Evolutionary conservation across 2,888 invertebrate genomes (phyloP).

Genomic region (Dynastes grantii): DNA sequence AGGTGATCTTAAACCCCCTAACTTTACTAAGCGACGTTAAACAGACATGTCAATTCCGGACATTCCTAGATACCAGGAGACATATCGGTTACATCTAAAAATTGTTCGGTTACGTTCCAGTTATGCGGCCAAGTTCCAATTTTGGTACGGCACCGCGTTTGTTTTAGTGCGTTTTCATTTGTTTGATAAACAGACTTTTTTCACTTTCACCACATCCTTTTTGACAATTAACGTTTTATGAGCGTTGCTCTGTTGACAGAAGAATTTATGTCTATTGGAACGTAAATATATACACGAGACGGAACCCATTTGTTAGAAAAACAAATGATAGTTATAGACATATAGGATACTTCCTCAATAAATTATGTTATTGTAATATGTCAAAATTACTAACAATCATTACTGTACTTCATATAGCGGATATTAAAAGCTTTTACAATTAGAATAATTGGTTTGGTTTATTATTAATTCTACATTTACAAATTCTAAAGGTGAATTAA

Average conservation of each 20-base stretch:
- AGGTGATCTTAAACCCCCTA: background rate
- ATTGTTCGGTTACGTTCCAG: constrained; percentile 27
- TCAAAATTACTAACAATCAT: background rate
- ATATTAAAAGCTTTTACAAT: background rate
- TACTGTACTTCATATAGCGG: background rate
- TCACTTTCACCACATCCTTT: constrained; percentile 30
- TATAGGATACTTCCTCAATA: constrained; percentile 6
- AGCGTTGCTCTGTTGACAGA: constrained; percentile 8
- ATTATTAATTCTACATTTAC: no score
- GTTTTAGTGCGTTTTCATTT: constrained; percentile 27
- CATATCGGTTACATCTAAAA: constrained; percentile 44
- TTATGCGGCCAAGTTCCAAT: constrained; percentile 19
- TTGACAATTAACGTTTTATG: constrained; percentile 12
- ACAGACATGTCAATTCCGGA: constrained; percentile 48
- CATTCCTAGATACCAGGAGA: constrained; percentile 49
- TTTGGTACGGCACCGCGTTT: constrained; percentile 1
- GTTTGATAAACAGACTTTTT: constrained; percentile 18
- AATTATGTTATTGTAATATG: constrained; percentile 1
- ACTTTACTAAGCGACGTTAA: constrained; percentile 47
- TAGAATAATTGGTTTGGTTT: background rate
- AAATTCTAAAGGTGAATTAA: no score
- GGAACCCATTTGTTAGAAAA: constrained; percentile 29
- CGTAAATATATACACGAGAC: constrained; percentile 1
- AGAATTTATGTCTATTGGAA: constrained; percentile 13
- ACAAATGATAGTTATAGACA: background rate